These are phyloP conservation scores for Gavia stellata DNA, from an alignment of 2,113 vertebrate genomes.

Conservation along the genomic window DNA sequence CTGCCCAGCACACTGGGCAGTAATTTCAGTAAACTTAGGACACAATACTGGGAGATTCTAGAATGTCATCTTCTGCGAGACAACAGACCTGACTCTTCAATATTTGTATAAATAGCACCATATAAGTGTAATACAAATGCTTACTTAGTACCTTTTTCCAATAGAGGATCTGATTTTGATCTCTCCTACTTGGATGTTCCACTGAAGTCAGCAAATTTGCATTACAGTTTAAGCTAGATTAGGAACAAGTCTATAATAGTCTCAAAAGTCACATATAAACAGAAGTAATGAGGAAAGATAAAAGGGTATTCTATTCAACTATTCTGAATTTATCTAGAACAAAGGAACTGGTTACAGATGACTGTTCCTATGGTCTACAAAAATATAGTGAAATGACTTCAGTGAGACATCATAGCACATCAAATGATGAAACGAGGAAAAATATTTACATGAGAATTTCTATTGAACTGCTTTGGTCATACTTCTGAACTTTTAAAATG, in stretches of 20 bases:
- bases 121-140: background rate
- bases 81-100: background rate
- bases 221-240: background rate
- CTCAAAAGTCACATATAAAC: background rate
- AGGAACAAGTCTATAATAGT: background rate
- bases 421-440: background rate
- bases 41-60: background rate
- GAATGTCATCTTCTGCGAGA: rapidly evolving
- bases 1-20: background rate
- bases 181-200: background rate
- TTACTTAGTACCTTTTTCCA: background rate
- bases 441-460: background rate
- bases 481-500: background rate
- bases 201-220: background rate
- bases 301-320: background rate
- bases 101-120: background rate
- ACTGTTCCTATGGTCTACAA: background rate
- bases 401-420: background rate
- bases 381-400: background rate
- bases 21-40: background rate
- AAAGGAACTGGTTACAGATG: background rate
- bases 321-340: background rate
- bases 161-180: background rate
- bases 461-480: background rate
- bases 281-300: background rate